Evolutionary conservation across 2,888 invertebrate genomes (phyloP).

Genomic region (Xestoiulus laeticollis): DNA sequence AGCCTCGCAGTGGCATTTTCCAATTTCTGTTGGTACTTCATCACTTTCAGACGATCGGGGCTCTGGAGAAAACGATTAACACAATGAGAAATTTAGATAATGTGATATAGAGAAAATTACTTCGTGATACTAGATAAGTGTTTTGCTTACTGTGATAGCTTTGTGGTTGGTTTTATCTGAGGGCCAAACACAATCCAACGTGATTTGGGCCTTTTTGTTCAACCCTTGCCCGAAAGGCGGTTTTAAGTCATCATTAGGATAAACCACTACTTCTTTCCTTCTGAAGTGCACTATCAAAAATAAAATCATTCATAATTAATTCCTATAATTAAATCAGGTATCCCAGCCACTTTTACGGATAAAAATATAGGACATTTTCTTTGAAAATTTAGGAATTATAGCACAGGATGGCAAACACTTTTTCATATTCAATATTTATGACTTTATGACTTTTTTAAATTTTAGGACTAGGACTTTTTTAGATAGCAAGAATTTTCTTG

Average conservation of each 20-base stretch:
- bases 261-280: slow-evolving; percentile 93
- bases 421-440: too few species aligned
- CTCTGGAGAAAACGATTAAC: slow-evolving; percentile 64
- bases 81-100: neutral
- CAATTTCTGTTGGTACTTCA: slow-evolving; percentile 87
- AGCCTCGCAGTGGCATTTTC: slow-evolving; percentile 85
- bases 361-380: too few species aligned
- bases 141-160: slow-evolving; percentile 73
- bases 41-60: slow-evolving; percentile 75
- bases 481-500: too few species aligned
- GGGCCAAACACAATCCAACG: slow-evolving; percentile 95
- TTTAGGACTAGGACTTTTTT: too few species aligned
- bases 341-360: too few species aligned
- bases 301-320: neutral
- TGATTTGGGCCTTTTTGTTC: slow-evolving; percentile 87
- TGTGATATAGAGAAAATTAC: neutral
- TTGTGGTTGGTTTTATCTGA: slow-evolving; percentile 81
- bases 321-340: too few species aligned
- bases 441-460: too few species aligned
- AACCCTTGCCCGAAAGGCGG: slow-evolving; percentile 87
- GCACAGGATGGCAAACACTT: too few species aligned
- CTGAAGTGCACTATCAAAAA: slow-evolving; percentile 80
- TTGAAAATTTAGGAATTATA: too few species aligned
- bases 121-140: neutral
- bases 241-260: slow-evolving; percentile 88